phyloP scores from a whole-genome alignment of 2,888 invertebrate genomes.

The Stegophylla sp. region DNA sequence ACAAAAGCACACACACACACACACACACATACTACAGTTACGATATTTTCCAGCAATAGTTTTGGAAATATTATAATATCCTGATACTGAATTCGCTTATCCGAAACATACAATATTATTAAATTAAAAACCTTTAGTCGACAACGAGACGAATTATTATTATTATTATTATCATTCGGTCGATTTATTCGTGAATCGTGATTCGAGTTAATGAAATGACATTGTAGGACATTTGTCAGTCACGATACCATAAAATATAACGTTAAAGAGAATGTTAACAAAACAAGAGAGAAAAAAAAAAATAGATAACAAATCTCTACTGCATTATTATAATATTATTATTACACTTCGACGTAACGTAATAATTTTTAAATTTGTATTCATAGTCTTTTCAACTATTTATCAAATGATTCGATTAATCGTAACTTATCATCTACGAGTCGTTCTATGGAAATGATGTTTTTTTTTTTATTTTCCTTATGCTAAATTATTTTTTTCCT shows the following conservation, averaged over 20 bases:
- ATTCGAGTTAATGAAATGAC: not conserved
- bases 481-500: slow-evolving; percentile 50
- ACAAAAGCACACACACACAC: not conserved
- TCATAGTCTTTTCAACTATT: slow-evolving; percentile 30
- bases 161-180: too few relatives aligned
- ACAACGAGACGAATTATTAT: too few relatives aligned
- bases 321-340: too few relatives aligned
- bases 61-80: too few relatives aligned
- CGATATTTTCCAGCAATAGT: not conserved
- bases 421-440: slow-evolving; percentile 43
- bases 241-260: not conserved
- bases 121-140: too few relatives aligned
- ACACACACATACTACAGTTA: not conserved
- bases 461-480: slow-evolving; percentile 10
- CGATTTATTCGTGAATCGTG: not conserved
- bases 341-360: not conserved
- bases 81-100: too few relatives aligned
- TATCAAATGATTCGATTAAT: slow-evolving; percentile 47
- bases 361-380: slow-evolving; percentile 34
- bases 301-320: slow-evolving; percentile 1
- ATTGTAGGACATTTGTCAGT: not conserved
- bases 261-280: not conserved
- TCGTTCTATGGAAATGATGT: slow-evolving; percentile 10
- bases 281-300: not conserved
- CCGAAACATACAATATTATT: too few relatives aligned